Base-by-base conservation (phyloP, 2,797 vertebrate genomes). In the Siniperca undulata region DNA sequence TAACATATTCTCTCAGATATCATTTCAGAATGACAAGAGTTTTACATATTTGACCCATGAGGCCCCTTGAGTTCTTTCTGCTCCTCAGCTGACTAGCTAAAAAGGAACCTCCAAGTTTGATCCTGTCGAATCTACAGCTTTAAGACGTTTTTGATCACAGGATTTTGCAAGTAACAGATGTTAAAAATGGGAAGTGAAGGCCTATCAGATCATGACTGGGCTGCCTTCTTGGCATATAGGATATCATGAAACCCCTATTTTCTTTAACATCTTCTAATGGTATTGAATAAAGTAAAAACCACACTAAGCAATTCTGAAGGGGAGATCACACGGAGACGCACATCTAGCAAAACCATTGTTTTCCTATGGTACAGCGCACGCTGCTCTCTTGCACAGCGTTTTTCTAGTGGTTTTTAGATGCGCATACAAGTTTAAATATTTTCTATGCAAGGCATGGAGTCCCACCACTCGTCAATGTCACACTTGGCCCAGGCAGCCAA, bases 11-110 rank as follows among this genome's bases (percentile, higher is more conserved):
- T 68, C 13, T 68, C 7, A n/a, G 3, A 11, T 4, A 46, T 61
- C 30, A 50, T 53, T 72, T 60, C 22, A 38, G 38, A 71, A 50
- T n/a, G 16, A 68, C 17, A 42, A 70, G 24, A 60, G 52, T 38
- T 64, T 20, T 44, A 38, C 22, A 55, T 56, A 10, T 46, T 53
- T 65, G n/a, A 66, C 22, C 22, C 22, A 36, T 61, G 36, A 61
- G 30, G 5, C 16, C 20, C 12, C 10, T 56, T 50, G 46, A 13
- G 69, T 53, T 62, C 48, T 55, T 53, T 62, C 48, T 55, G 58
- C 16, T 30, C 20, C 14, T 38, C 14, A 48, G 27, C 36, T 46
- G 27, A 56, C 17, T 16, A 48, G n/a, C n/a, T 66, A 34, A 14
- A 30, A 22, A 62, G 12, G 27, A 11, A 12, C 7, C 48, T 20